Conservation (phyloP, 2,797 vertebrate species). For the Bradypodion ventrale region DNA sequence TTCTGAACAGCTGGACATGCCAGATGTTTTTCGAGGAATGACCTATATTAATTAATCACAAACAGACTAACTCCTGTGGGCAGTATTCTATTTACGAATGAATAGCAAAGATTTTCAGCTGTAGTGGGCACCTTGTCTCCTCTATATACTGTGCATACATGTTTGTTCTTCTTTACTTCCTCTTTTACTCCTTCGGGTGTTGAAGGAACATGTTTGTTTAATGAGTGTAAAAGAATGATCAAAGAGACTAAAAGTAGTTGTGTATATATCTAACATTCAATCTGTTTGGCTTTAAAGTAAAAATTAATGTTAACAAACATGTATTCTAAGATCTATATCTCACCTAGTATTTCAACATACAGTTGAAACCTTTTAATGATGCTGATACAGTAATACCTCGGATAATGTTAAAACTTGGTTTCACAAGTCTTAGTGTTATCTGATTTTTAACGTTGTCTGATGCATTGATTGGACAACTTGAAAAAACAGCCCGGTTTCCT, state of each 20-base stretch:
- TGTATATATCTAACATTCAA: neutral
- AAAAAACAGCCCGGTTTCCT: no score
- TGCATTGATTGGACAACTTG: no score
- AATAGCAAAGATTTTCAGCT: conserved; percentile 20
- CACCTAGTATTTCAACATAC: neutral
- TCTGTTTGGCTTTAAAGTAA: neutral
- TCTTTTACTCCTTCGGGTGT: no score
- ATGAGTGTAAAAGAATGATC: neutral
- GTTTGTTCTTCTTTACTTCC: no score
- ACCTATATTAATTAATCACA: neutral
- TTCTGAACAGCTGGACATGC: conserved; percentile 2
- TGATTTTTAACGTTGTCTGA: no score
- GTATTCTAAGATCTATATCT: no score
- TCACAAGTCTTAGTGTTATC: no score
- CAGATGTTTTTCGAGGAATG: conserved; percentile 10
- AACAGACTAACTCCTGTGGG: neutral
- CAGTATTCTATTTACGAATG: neutral
- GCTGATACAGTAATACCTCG: no score
- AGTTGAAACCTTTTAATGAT: neutral
- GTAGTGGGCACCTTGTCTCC: neutral
- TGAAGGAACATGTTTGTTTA: neutral
- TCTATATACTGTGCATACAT: neutral
- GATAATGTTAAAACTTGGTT: no score
- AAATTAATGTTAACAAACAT: neutral
- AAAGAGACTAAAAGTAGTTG: neutral